phyloP scores from a whole-genome alignment of 1,140 invertebrate genomes.

The Brachystomella parvula region DNA sequence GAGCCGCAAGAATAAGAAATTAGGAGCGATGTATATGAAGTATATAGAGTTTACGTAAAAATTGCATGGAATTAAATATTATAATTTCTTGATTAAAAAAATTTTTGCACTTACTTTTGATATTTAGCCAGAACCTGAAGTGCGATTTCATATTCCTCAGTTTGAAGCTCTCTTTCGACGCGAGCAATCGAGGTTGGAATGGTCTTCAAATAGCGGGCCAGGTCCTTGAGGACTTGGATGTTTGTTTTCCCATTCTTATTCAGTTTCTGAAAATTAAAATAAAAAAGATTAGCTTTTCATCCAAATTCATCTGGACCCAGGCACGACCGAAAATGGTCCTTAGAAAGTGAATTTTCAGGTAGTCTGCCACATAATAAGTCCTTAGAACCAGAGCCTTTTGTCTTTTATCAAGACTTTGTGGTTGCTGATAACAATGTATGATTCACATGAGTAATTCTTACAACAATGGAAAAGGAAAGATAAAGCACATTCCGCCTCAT shows the following conservation, averaged over 20 bases:
- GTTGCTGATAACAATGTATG: no score
- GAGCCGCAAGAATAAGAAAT: no score
- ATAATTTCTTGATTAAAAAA: no score
- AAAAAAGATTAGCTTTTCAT: not conserved
- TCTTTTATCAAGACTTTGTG: not conserved
- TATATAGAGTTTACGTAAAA: no score
- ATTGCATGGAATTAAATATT: no score
- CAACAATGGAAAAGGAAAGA: no score
- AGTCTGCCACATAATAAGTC: not conserved
- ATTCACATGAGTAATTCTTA: no score
- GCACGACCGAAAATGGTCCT: not conserved
- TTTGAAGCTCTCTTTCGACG: constrained; percentile 29
- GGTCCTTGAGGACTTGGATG: constrained; percentile 19
- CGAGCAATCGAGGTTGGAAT: constrained; percentile 26
- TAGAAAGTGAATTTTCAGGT: constrained; percentile 3
- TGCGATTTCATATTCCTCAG: constrained; percentile 35
- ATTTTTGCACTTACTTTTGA: constrained; percentile 23
- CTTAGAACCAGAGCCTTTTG: not conserved
- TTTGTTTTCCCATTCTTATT: constrained; percentile 21
- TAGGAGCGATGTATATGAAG: no score
- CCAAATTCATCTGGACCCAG: not conserved
- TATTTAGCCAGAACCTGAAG: constrained; percentile 31
- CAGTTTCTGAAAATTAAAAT: constrained; percentile 16
- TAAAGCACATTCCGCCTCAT: no score
- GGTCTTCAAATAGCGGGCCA: constrained; percentile 19